Percentiles rank a stretch among this genome's conserved stretches.
These are phyloP conservation scores for Sebastolobus alascanus DNA, from an alignment of 2,797 vertebrate species.

Conservation along the genomic window DNA sequence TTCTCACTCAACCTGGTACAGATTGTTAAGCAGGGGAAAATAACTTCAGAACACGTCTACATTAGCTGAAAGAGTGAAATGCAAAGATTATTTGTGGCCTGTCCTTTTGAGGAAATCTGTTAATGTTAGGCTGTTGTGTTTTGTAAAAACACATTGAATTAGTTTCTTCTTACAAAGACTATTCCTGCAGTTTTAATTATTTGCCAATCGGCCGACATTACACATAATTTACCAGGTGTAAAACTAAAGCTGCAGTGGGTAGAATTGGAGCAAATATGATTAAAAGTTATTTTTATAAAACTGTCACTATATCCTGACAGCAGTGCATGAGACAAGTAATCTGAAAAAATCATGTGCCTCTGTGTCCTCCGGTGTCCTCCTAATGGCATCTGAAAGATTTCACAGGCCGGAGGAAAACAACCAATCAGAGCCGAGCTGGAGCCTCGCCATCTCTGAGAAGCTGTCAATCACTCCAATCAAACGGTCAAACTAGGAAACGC, in stretches of 20 bases:
- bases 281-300: too few species aligned
- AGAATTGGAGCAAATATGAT: too few species aligned
- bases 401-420: too few species aligned
- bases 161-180: background rate
- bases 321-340: too few species aligned
- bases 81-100: background rate
- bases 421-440: too few species aligned
- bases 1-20: constrained; percentile 45
- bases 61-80: constrained; percentile 8
- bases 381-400: too few species aligned
- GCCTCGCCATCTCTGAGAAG: too few species aligned
- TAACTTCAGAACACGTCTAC: background rate
- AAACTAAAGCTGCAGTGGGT: background rate
- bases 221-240: constrained; percentile 1
- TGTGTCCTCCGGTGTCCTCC: too few species aligned
- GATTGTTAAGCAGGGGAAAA: constrained; percentile 44
- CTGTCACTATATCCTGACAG: too few species aligned
- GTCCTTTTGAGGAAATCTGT: background rate
- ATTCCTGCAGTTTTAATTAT: background rate
- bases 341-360: too few species aligned
- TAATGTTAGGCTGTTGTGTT: background rate
- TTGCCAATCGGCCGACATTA: background rate
- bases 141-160: background rate
- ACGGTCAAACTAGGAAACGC: too few species aligned
- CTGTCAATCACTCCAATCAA: too few species aligned